Evolutionary conservation across 2,113 vertebrate genomes (phyloP).

Genomic region (Macquaria ambigua): DNA sequence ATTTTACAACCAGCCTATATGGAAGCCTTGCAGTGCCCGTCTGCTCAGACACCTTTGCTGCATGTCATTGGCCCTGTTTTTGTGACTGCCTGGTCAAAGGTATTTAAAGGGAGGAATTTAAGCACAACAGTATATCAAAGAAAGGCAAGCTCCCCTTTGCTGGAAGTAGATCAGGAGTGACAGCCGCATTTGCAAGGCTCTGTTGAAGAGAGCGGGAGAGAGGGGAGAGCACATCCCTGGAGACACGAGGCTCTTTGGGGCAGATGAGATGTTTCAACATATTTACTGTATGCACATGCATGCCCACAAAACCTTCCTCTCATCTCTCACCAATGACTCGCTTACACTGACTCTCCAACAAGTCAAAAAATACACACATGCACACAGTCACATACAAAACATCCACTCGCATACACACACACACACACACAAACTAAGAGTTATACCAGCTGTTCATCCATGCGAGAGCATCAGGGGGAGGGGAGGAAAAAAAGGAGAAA

Average conservation of each 20-base stretch:
- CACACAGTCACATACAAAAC: neutral
- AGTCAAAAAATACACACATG: neutral
- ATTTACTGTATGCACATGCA: conserved; percentile 38
- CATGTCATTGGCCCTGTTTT: conserved; percentile 46
- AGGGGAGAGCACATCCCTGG: conserved; percentile 41
- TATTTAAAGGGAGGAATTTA: conserved; percentile 49
- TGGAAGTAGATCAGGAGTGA: conserved; percentile 69
- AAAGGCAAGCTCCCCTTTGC: conserved; percentile 25
- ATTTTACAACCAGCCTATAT: conserved; percentile 19
- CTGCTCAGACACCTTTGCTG: neutral
- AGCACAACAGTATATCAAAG: conserved; percentile 48
- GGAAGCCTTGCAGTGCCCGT: neutral
- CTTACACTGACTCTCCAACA: conserved; percentile 8
- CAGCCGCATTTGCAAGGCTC: conserved; percentile 63
- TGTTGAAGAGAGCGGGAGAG: conserved; percentile 36
- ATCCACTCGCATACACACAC: neutral
- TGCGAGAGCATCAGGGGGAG: neutral
- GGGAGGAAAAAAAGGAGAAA: neutral
- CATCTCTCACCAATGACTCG: conserved; percentile 28
- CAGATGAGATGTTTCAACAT: conserved; percentile 51
- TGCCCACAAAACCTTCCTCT: conserved; percentile 11
- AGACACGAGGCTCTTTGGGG: conserved; percentile 54
- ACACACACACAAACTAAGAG: neutral
- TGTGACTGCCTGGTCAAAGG: conserved; percentile 40
- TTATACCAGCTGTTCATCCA: conserved; percentile 44